These are phyloP conservation scores for Unio pictorum DNA, from an alignment of 2,888 invertebrate genomes.

Conservation along the genomic window DNA sequence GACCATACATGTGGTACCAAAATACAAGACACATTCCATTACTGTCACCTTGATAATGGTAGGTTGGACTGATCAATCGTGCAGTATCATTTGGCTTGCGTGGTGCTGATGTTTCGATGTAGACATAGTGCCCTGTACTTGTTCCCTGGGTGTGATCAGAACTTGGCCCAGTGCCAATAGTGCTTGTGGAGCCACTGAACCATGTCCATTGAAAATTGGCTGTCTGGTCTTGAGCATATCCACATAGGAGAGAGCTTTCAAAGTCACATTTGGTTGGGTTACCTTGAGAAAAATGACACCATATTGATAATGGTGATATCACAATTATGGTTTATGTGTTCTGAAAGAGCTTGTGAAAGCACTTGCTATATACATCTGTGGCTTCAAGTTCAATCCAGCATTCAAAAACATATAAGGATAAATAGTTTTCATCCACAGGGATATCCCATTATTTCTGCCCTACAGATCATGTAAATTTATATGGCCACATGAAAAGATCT, in stretches of 20 bases:
- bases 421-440: too few species aligned
- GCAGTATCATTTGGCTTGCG: slow-evolving; percentile 46
- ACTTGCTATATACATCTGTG: too few species aligned
- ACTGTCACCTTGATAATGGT: slow-evolving; percentile 22
- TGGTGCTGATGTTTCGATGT: slow-evolving; percentile 53
- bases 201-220: slow-evolving; percentile 53
- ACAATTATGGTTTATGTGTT: neutral
- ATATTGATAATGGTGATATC: slow-evolving; percentile 24
- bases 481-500: too few species aligned
- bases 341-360: too few species aligned
- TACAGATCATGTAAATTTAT: too few species aligned
- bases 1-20: slow-evolving; percentile 63
- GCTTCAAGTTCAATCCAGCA: too few species aligned
- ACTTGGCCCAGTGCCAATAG: slow-evolving; percentile 53
- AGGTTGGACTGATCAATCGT: slow-evolving; percentile 44
- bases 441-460: too few species aligned
- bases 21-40: slow-evolving; percentile 41
- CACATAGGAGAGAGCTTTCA: slow-evolving; percentile 42
- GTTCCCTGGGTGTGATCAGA: slow-evolving; percentile 54
- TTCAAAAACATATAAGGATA: too few species aligned
- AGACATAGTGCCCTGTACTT: slow-evolving; percentile 52
- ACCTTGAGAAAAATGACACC: slow-evolving; percentile 7
- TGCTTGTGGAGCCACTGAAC: slow-evolving; percentile 41
- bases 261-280: slow-evolving; percentile 36
- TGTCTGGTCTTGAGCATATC: slow-evolving; percentile 44